A percentile compares a stretch with the other conserved stretches of the same genome.
Evolutionary conservation across 2,113 vertebrate species (phyloP).

Genomic region (Nothocercus julius): DNA sequence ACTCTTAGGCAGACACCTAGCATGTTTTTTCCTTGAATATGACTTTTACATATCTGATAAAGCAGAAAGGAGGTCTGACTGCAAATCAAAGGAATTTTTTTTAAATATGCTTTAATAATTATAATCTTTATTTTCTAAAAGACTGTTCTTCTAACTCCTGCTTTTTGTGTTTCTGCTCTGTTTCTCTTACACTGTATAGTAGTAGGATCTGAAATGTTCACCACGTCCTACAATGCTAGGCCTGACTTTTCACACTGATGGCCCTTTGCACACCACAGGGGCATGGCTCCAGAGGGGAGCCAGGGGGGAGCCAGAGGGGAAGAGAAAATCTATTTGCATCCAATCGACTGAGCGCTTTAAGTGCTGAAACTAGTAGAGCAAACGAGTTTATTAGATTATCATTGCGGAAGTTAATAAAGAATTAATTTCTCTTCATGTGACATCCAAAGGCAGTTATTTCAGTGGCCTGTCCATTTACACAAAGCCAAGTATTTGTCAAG

Average conservation of each 20-base stretch:
- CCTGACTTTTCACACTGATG: constrained; percentile 53
- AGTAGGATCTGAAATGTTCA: neutral
- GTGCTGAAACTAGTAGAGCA: constrained; percentile 82
- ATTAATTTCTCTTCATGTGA: constrained; percentile 93
- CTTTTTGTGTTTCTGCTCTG: neutral
- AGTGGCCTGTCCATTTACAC: constrained; percentile 93
- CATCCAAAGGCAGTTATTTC: constrained; percentile 85
- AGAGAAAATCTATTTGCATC: constrained; percentile 77
- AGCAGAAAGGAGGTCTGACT: neutral
- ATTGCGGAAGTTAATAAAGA: constrained; percentile 94
- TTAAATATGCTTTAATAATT: neutral
- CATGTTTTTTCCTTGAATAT: neutral
- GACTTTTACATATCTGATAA: neutral
- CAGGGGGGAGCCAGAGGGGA: constrained; percentile 53
- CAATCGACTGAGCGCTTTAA: constrained; percentile 76
- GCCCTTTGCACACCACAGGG: constrained; percentile 77
- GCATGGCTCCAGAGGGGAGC: constrained; percentile 69
- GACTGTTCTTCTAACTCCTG: neutral
- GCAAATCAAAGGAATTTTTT: neutral
- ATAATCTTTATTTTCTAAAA: neutral
- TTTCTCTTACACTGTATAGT: neutral
- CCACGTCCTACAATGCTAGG: neutral
- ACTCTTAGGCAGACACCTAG: neutral
- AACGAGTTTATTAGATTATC: constrained; percentile 92
- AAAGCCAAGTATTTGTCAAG: constrained; percentile 97